Percentiles rank a stretch among this genome's conserved stretches.
Evolutionary conservation across 2,888 invertebrate genomes (phyloP).

Genomic region (Salticus scenicus): DNA sequence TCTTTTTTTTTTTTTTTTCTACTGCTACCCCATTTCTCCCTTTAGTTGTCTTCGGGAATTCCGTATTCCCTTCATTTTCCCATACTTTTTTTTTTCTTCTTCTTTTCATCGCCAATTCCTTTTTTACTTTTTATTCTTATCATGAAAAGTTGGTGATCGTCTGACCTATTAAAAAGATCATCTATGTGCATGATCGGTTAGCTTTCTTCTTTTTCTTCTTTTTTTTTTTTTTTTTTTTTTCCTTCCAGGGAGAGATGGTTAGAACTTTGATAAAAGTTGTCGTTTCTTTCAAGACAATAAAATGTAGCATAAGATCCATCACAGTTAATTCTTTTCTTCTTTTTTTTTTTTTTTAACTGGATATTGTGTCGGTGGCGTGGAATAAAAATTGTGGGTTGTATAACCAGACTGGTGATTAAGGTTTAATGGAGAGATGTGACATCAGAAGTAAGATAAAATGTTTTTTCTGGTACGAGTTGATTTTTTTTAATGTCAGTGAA

Average conservation of each 20-base stretch:
- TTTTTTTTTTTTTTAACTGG: too few species aligned
- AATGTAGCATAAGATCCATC: constrained; percentile 2
- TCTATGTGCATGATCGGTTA: constrained; percentile 12
- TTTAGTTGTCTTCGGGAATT: background rate
- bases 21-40: background rate
- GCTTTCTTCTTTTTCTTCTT: background rate
- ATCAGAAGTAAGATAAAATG: background rate
- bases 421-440: background rate
- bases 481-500: too few species aligned
- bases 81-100: background rate
- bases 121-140: background rate
- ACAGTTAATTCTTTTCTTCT: constrained; percentile 8
- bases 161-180: constrained; percentile 17
- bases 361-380: background rate
- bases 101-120: background rate
- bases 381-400: constrained; percentile 4
- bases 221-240: background rate
- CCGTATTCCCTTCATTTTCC: background rate
- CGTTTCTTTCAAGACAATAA: background rate
- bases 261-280: background rate
- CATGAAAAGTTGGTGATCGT: constrained; percentile 33
- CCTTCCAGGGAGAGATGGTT: background rate
- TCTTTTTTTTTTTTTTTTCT: background rate
- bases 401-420: background rate
- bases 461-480: too few species aligned